Evolutionary conservation across 2,113 vertebrate species (phyloP).

Genomic region (Bombycilla garrulus): DNA sequence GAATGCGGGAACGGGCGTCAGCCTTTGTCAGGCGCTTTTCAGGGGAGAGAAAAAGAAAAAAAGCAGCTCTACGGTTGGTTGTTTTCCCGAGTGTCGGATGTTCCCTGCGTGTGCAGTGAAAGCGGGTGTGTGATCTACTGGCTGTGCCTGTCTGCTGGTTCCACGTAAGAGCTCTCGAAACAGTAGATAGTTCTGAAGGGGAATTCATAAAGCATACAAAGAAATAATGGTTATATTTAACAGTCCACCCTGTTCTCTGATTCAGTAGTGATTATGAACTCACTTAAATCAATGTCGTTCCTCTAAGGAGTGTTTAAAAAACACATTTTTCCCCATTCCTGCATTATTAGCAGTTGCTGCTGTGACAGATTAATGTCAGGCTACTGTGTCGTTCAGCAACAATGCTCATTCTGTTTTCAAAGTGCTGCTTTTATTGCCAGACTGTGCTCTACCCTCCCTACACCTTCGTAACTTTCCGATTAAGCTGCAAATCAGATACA

Average conservation of each 20-base stretch:
- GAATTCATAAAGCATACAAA: neutral
- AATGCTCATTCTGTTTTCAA: neutral
- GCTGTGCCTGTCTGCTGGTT: neutral
- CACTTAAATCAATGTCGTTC: neutral
- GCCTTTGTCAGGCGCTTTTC: neutral
- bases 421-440: neutral
- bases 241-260: neutral
- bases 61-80: accelerated
- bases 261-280: neutral
- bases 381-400: neutral
- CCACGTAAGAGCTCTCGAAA: neutral
- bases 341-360: neutral
- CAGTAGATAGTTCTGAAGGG: neutral
- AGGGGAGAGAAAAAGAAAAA: too few species aligned
- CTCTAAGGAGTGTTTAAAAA: neutral
- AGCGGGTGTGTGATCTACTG: neutral
- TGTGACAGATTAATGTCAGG: neutral
- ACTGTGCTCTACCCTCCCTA: neutral
- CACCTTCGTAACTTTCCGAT: neutral
- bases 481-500: neutral
- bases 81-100: neutral
- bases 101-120: neutral
- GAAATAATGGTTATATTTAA: neutral
- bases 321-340: neutral
- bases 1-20: too few species aligned